Evolutionary conservation across 1,140 invertebrate genomes (phyloP).

Genomic region (Drosophila tropicalis): DNA sequence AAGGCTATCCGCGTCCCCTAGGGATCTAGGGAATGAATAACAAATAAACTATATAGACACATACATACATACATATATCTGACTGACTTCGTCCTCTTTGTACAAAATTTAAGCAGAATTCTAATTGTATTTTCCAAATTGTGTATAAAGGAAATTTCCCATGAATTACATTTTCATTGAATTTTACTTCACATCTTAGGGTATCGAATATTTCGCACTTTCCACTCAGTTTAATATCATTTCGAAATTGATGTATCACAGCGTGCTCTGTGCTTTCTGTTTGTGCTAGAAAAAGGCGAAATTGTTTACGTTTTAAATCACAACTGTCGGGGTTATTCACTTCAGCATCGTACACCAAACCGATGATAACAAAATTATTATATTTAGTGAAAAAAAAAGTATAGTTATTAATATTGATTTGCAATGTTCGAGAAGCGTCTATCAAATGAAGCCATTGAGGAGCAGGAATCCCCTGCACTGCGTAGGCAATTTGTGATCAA

Average conservation of each 20-base stretch:
- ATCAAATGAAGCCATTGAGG: conserved; percentile 23
- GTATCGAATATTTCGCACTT: neutral
- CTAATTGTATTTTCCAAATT: too few relatives aligned
- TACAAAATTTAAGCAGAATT: too few relatives aligned
- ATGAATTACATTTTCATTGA: too few relatives aligned
- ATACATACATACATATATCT: too few relatives aligned
- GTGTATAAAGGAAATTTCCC: too few relatives aligned
- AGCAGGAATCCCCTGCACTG: conserved; percentile 19
- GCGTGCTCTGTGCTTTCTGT: neutral
- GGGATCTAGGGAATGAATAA: too few relatives aligned
- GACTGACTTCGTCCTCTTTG: too few relatives aligned
- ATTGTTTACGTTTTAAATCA: neutral
- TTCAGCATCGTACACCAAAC: neutral
- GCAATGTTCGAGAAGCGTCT: conserved; percentile 50
- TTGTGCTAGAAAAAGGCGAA: neutral
- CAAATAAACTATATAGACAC: too few relatives aligned
- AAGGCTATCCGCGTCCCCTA: too few relatives aligned
- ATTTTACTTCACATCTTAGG: neutral
- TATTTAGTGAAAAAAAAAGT: neutral
- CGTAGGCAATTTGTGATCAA: conserved; percentile 23
- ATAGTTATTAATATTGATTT: neutral
- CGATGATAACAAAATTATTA: neutral
- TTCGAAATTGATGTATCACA: neutral
- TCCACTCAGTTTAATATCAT: too few relatives aligned
- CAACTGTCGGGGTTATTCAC: neutral